phyloP scores from a whole-genome alignment of 2,113 vertebrate species.

The Anguilla japonica region DNA sequence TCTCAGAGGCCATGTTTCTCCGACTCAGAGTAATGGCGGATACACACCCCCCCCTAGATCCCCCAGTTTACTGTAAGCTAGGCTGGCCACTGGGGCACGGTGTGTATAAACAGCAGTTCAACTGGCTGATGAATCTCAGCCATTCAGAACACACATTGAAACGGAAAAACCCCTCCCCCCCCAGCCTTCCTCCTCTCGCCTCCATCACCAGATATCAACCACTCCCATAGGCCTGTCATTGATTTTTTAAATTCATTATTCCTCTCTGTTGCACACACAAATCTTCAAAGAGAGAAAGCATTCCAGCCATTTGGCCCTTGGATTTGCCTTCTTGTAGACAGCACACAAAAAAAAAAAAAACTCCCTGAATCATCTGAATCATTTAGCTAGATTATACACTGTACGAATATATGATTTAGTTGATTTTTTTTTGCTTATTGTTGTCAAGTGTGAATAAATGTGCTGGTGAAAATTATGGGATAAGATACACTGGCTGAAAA shows the following conservation, averaged over 20 bases:
- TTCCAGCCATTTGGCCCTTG: neutral
- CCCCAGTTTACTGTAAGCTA: neutral
- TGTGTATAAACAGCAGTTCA: neutral
- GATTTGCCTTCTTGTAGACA: conserved; percentile 1
- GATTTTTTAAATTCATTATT: conserved; percentile 10
- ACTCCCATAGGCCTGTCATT: neutral
- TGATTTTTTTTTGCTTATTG: too few relatives aligned
- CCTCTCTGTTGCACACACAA: conserved; percentile 9
- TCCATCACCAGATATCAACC: neutral
- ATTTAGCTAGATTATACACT: too few relatives aligned
- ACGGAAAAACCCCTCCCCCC: neutral
- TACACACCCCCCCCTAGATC: neutral
- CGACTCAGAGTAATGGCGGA: neutral
- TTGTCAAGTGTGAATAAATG: too few relatives aligned
- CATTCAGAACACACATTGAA: neutral
- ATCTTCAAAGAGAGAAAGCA: neutral
- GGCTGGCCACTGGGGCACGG: neutral
- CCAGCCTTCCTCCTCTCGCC: neutral
- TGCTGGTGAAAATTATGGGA: too few relatives aligned
- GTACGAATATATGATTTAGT: too few relatives aligned
- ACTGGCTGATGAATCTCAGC: neutral
- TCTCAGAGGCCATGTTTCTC: neutral
- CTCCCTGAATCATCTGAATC: too few relatives aligned
- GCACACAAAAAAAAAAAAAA: neutral
- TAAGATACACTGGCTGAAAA: too few relatives aligned